Evolutionary conservation across 2,888 invertebrate genomes (phyloP).

Genomic region (Cosmia pyralina): DNA sequence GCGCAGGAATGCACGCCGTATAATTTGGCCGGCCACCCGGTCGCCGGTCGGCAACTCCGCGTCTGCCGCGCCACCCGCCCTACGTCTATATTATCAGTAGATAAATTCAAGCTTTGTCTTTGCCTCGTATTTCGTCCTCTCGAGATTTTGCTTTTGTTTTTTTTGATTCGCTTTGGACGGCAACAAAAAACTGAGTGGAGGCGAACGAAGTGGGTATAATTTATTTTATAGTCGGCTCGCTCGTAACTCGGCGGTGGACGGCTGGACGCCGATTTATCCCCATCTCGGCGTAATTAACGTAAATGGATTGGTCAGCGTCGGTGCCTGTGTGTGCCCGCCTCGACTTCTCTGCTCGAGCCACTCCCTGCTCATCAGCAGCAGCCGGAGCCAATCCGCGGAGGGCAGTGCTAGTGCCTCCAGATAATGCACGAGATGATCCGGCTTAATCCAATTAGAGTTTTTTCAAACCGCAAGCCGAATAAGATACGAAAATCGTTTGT

Average conservation of each 20-base stretch:
- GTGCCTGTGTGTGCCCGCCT: slow-evolving; percentile 80
- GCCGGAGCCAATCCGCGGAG: slow-evolving; percentile 63
- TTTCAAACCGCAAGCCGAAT: slow-evolving; percentile 84
- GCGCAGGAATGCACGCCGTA: slow-evolving; percentile 87
- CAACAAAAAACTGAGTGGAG: slow-evolving; percentile 90
- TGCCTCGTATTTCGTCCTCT: slow-evolving; percentile 90
- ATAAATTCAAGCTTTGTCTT: slow-evolving; percentile 90
- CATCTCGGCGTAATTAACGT: slow-evolving; percentile 89
- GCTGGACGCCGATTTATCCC: slow-evolving; percentile 90
- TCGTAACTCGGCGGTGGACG: slow-evolving; percentile 90
- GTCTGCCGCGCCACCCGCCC: slow-evolving; percentile 86
- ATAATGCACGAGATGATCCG: slow-evolving; percentile 63
- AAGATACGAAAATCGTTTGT: slow-evolving; percentile 80
- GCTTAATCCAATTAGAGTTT: slow-evolving; percentile 81
- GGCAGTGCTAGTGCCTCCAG: slow-evolving; percentile 57
- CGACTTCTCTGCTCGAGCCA: slow-evolving; percentile 70
- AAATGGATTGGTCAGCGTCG: slow-evolving; percentile 89
- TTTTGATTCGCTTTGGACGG: slow-evolving; percentile 81
- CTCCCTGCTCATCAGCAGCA: slow-evolving; percentile 75
- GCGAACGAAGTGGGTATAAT: slow-evolving; percentile 90
- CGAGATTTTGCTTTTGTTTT: slow-evolving; percentile 88
- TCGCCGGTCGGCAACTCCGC: slow-evolving; percentile 79
- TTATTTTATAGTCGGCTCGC: slow-evolving; percentile 90
- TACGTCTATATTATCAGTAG: slow-evolving; percentile 91
- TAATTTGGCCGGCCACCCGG: slow-evolving; percentile 88